phyloP scores from a whole-genome alignment of 1,140 invertebrate genomes.

The Heliconius congener region DNA sequence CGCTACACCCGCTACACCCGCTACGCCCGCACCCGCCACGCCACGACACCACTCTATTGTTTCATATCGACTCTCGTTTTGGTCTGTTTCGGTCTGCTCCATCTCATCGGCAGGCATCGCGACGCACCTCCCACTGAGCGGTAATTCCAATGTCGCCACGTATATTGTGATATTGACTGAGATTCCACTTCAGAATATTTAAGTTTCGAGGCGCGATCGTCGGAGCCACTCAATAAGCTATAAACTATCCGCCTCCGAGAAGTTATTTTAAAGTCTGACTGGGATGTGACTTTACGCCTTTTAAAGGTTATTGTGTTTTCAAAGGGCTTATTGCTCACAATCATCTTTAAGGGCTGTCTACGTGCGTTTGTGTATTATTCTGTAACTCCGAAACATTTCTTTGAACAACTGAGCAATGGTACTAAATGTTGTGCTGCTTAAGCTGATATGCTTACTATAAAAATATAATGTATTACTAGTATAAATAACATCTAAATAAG shows the following conservation, averaged over 20 bases:
- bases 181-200: slow-evolving; percentile 72
- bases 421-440: neutral
- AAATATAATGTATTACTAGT: neutral
- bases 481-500: neutral
- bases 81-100: slow-evolving; percentile 59
- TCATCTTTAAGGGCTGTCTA: slow-evolving; percentile 33
- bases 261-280: slow-evolving; percentile 73
- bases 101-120: slow-evolving; percentile 49
- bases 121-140: slow-evolving; percentile 74
- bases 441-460: neutral
- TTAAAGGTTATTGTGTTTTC: slow-evolving; percentile 79
- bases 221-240: slow-evolving; percentile 78
- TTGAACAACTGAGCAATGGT: neutral
- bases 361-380: slow-evolving; percentile 13
- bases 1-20: slow-evolving; percentile 37
- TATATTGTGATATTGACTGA: slow-evolving; percentile 77
- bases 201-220: slow-evolving; percentile 67
- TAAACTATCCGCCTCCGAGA: slow-evolving; percentile 78
- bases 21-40: slow-evolving; percentile 25
- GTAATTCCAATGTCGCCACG: slow-evolving; percentile 78
- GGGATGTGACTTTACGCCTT: slow-evolving; percentile 73
- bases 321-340: slow-evolving; percentile 58
- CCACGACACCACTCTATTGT: slow-evolving; percentile 75
- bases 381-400: neutral
- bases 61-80: slow-evolving; percentile 73